Percentiles rank a stretch among this genome's conserved stretches.
Evolutionary conservation across 2,113 vertebrate genomes (phyloP).

Genomic region (Onychorhynchus coronatus): DNA sequence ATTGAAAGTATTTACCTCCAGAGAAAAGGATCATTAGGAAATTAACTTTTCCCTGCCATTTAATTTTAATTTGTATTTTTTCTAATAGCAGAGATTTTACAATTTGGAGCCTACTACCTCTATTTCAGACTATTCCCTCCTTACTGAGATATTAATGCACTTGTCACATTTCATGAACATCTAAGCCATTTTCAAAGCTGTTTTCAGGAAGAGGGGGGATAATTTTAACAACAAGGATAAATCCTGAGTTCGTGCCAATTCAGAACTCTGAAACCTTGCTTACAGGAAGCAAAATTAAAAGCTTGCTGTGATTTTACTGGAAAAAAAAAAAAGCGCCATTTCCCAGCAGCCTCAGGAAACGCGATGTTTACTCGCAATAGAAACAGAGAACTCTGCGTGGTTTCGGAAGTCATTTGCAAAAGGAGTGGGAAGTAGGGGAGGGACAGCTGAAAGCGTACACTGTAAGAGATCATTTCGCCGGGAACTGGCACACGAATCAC

Average conservation of each 20-base stretch:
- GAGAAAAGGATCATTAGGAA: not conserved
- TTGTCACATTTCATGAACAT: not conserved
- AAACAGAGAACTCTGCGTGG: too few species aligned
- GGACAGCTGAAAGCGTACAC: not conserved
- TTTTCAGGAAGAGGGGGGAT: not conserved
- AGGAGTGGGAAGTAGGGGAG: rapidly evolving
- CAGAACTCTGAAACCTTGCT: not conserved
- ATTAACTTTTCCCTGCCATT: not conserved
- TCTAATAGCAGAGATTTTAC: not conserved
- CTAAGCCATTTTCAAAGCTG: not conserved
- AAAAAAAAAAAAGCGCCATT: not conserved
- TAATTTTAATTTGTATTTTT: not conserved
- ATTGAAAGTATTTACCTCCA: not conserved
- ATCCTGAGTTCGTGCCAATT: rapidly evolving
- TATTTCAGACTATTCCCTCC: not conserved
- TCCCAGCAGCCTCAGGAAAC: not conserved
- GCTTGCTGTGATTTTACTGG: not conserved
- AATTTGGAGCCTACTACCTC: not conserved
- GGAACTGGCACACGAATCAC: rapidly evolving
- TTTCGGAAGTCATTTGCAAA: not conserved
- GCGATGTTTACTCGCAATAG: rapidly evolving
- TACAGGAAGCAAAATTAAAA: not conserved
- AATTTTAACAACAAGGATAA: not conserved
- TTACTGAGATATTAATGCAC: not conserved
- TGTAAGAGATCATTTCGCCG: not conserved